A percentile compares a stretch with the other conserved stretches of the same genome.
Evolutionary conservation across 30 jellyfish, hydroid and myxozoan genomes (phyloP).

Genomic region (Clytia hemisphaerica): DNA sequence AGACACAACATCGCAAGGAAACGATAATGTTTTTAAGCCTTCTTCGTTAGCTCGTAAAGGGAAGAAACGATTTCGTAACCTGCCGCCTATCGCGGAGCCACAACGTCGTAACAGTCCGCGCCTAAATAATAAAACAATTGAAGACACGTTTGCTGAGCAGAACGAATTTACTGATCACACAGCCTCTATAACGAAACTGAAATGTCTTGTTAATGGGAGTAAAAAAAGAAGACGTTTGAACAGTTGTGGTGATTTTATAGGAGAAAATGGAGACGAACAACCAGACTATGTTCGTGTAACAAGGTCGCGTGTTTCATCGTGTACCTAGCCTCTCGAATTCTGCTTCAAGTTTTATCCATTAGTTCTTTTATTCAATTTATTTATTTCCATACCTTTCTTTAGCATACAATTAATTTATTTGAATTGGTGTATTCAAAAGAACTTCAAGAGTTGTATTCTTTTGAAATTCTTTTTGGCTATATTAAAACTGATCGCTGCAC

Average conservation of each 20-base stretch:
- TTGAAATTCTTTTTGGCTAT: too few species aligned
- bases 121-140: neutral
- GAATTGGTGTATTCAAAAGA: too few species aligned
- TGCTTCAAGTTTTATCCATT: too few species aligned
- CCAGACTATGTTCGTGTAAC: slow-evolving; percentile 32
- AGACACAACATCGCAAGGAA: too few species aligned
- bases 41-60: slow-evolving; percentile 15
- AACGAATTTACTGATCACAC: neutral
- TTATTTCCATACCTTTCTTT: too few species aligned
- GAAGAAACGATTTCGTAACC: slow-evolving; percentile 26
- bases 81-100: neutral
- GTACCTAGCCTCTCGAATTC: too few species aligned
- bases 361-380: too few species aligned
- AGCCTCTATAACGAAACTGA: too few species aligned
- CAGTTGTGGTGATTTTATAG: slow-evolving; percentile 14
- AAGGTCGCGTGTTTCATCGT: slow-evolving; percentile 27
- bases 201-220: neutral
- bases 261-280: slow-evolving; percentile 4
- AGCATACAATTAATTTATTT: too few species aligned
- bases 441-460: too few species aligned
- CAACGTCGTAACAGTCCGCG: slow-evolving; percentile 33
- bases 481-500: too few species aligned
- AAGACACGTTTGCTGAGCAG: neutral
- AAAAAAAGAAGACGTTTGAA: slow-evolving; percentile 21
- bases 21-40: too few species aligned